Evolutionary conservation across 2,797 vertebrate species (phyloP).

Genomic region (Prionace glauca): DNA sequence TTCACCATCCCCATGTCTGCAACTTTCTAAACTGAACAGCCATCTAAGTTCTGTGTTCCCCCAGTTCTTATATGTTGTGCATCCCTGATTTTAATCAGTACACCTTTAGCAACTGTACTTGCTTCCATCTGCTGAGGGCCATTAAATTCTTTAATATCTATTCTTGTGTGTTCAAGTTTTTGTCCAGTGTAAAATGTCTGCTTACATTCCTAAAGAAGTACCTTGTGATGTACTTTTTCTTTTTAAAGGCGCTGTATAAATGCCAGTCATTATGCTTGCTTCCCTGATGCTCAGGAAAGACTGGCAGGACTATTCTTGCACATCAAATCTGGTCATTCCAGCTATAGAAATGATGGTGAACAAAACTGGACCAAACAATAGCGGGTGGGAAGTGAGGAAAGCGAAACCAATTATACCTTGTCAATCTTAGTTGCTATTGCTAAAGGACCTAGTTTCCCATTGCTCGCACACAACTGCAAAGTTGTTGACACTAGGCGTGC

Average conservation of each 20-base stretch:
- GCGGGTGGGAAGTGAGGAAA: neutral
- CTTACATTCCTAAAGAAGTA: neutral
- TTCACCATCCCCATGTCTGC: neutral
- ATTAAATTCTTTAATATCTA: too few species aligned
- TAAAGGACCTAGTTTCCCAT: neutral
- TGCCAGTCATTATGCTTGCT: neutral
- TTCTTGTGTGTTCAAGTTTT: neutral
- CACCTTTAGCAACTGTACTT: neutral
- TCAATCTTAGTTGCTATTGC: neutral
- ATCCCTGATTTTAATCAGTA: too few species aligned
- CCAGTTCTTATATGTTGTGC: neutral
- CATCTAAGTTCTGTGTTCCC: neutral
- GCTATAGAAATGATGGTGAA: neutral
- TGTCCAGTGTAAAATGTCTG: neutral
- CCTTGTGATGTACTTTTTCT: neutral
- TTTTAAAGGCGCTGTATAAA: neutral
- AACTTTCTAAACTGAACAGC: neutral
- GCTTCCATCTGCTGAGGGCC: neutral
- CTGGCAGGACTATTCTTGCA: neutral
- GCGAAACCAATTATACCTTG: neutral
- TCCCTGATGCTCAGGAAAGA: neutral
- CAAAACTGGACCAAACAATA: neutral
- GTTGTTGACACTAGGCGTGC: neutral
- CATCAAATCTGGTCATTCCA: neutral
- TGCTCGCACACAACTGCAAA: neutral